A percentile compares a stretch with the other conserved stretches of the same genome.
These are phyloP conservation scores for Burhinus oedicnemus DNA, from an alignment of 2,113 vertebrate species.

Conservation along the genomic window DNA sequence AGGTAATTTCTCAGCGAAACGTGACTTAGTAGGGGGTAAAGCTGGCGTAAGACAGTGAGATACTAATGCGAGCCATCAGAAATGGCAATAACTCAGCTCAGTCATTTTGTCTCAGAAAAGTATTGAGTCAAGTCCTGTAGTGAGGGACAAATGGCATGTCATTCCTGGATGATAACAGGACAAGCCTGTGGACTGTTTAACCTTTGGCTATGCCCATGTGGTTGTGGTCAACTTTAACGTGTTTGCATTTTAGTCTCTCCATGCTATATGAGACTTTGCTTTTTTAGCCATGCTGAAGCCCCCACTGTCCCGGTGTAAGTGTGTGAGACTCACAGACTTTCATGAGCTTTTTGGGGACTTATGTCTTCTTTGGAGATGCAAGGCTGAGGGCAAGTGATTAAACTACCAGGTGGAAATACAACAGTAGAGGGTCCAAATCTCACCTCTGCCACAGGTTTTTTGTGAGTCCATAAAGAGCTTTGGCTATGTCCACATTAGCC, in stretches of 20 bases:
- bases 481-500: background rate
- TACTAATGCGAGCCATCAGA: background rate
- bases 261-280: fast-evolving
- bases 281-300: background rate
- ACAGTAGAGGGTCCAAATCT: background rate
- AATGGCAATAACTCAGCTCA: background rate
- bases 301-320: background rate
- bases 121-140: background rate
- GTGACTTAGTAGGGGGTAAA: background rate
- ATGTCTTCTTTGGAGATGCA: background rate
- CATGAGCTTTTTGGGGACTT: background rate
- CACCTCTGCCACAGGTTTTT: background rate
- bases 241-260: background rate
- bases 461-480: background rate
- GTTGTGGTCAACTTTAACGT: background rate
- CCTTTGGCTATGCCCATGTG: background rate
- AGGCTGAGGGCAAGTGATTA: background rate
- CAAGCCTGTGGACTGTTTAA: background rate
- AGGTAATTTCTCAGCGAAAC: slow-evolving; percentile 54
- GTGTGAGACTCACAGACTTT: background rate
- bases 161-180: background rate
- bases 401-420: background rate
- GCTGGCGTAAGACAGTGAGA: background rate
- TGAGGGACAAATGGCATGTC: background rate
- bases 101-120: background rate